Conservation (phyloP, 2,113 vertebrate species). For the Ceyx margarethae region DNA sequence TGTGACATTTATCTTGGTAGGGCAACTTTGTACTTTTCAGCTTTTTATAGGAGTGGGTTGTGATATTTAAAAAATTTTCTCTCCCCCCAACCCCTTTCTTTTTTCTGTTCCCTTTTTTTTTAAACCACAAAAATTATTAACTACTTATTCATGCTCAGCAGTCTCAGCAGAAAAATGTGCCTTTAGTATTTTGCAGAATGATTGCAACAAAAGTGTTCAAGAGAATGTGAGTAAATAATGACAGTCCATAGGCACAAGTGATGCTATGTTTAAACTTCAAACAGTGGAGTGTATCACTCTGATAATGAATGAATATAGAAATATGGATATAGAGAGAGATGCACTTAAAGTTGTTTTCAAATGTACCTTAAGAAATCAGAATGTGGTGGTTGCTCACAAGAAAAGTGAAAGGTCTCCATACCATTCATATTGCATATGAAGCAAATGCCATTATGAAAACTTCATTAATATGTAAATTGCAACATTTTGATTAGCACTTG, state of each 20-base stretch:
- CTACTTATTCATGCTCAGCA: conserved; percentile 15
- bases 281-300: background rate
- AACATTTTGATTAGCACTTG: conserved; percentile 83
- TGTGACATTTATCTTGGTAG: background rate
- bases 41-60: background rate
- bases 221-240: conserved; percentile 31
- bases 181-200: conserved; percentile 36
- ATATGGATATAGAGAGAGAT: background rate
- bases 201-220: conserved; percentile 33
- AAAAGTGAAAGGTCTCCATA: conserved; percentile 63
- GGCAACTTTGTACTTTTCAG: background rate
- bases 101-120: background rate
- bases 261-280: background rate
- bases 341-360: conserved; percentile 33
- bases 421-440: conserved; percentile 69
- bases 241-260: background rate
- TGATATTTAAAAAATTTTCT: background rate
- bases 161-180: conserved; percentile 44
- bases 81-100: background rate
- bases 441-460: conserved; percentile 76
- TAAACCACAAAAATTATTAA: conserved; percentile 11
- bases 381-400: conserved; percentile 48
- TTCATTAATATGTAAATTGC: conserved; percentile 87
- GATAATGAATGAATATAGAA: background rate
- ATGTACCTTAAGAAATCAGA: conserved; percentile 40